A percentile compares a stretch with the other conserved stretches of the same genome.
These are phyloP conservation scores for Athene noctua DNA, from an alignment of 2,113 vertebrate genomes.

Conservation along the genomic window DNA sequence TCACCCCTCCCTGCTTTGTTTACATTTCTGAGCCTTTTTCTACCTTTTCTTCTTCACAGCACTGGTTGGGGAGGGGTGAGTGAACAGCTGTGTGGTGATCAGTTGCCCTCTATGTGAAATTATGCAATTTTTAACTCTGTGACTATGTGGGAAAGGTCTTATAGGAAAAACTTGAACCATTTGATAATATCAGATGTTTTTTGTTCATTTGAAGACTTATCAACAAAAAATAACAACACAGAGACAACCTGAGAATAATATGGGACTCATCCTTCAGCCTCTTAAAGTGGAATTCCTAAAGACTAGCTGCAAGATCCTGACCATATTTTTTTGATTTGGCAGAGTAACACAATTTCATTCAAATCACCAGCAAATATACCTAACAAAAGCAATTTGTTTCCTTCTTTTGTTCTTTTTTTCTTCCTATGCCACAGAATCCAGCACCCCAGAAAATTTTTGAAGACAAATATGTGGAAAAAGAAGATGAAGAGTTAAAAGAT, in stretches of 20 bases:
- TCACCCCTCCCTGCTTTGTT: too few species aligned
- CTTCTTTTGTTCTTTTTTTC: not conserved
- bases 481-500: not conserved
- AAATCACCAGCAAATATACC: not conserved
- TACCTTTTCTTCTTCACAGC: too few species aligned
- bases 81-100: too few species aligned
- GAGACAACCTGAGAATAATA: not conserved
- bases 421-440: not conserved
- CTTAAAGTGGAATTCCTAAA: not conserved
- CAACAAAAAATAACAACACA: not conserved
- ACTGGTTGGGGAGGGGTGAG: too few species aligned
- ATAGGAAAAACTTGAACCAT: not conserved
- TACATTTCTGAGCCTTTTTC: too few species aligned
- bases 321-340: not conserved
- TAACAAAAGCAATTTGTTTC: fast-evolving
- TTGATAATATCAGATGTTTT: not conserved
- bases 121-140: not conserved
- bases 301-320: not conserved
- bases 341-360: not conserved
- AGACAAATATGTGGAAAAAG: not conserved
- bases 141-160: not conserved
- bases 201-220: not conserved
- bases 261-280: not conserved
- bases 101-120: not conserved
- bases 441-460: not conserved